Evolutionary conservation across 92 coral and sea anemone genomes (phyloP), one percentile per base, ranked within the genome.

Genomic region (Paramuricea clavata): DNA sequence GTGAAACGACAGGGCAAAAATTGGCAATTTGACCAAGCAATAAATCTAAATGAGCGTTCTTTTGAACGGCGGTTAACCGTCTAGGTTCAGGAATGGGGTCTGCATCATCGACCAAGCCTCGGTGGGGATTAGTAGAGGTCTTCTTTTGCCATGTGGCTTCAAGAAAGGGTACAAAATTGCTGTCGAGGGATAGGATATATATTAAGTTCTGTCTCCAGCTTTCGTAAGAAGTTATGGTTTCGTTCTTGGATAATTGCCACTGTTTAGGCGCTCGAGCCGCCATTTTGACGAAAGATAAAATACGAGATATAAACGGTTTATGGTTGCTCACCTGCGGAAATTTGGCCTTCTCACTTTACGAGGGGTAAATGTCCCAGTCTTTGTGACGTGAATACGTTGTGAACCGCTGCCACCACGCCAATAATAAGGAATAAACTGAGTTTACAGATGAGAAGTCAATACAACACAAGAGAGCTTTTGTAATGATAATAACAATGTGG

Each of bases 1-100:
- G 78, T 42, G 82, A 89, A 26, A 89, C 87, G 1, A 90, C 74
- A 1, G 90, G 93, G 75, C 90, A 90, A 72, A 74, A 86, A 73
- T 86, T 86, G 59, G 93, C 84, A 12, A 87, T 90, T 28, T 83
- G 91, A 33, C 92, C 92, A 27, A 91, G 87, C 81, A 91, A 49
- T 28, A 91, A 41, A 27, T 91, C 87, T 0, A 88, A 75, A 67
- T 87, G 86, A 68, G 68, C 70, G 77, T 82, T 75, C 69, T 87
- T 87, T 57, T 91, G 83, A 33, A 21, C 39, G 27, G 86, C 94
- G 16, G 94, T 83, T 57, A 86, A 90, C 65, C 87, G 89, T 49
- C 85, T 77, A 19, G 77, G 90, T 42, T 78, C 85, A 32, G 93
- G 86, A 68, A 92, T 88, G 6, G 79, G 49, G n/a, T 57, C 30